Evolutionary conservation across 2,113 vertebrate genomes (phyloP), one percentile per base, ranked within the genome.

Genomic region (Nicator chloris): DNA sequence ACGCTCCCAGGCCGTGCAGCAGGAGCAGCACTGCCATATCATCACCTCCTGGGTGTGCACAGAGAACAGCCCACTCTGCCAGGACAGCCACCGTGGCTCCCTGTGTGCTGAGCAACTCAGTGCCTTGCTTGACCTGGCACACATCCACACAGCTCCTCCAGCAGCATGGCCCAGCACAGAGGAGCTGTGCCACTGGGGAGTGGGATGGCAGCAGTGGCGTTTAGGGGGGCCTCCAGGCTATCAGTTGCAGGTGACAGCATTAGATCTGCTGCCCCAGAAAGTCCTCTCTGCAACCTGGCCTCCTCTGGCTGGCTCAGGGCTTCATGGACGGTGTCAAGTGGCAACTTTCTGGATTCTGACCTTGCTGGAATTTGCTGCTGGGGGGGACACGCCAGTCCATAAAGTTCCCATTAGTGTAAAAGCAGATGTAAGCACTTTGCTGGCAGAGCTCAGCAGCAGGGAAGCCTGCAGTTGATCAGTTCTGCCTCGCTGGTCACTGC

Each of bases 381-480:
- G 39, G 64, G 44, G 89, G 77, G n/a, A 92, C 63, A 90, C 69
- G 0, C 76, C 80, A 94, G 92, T 92, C 89, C 95, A 93, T 92
- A 92, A 95, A 96, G 96, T 93, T 95, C 93, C 97, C 91, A 94
- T 94, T 92, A 96, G 95, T 24, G 68, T 69, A 95, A 88, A 93
- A 95, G 96, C 96, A 97, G 94, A 95, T 96, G 94, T 95, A 95
- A 97, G 96, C 95, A 94, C 86, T 97, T 94, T 93, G 91, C 37
- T 92, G 94, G 91, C 92, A 95, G 92, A 82, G 92, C 61, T 91
- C 88, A 89, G 96, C 96, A 92, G 93, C 88, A 78, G 93, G 92
- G 92, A 96, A 94, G 91, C 91, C 96, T 96, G 96, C 92, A 96
- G 88, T 87, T 96, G 96, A 97, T 96, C 96, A 96, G 96, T 96